phyloP scores from a whole-genome alignment of 2,888 invertebrate genomes.

The Catocala sponsa region DNA sequence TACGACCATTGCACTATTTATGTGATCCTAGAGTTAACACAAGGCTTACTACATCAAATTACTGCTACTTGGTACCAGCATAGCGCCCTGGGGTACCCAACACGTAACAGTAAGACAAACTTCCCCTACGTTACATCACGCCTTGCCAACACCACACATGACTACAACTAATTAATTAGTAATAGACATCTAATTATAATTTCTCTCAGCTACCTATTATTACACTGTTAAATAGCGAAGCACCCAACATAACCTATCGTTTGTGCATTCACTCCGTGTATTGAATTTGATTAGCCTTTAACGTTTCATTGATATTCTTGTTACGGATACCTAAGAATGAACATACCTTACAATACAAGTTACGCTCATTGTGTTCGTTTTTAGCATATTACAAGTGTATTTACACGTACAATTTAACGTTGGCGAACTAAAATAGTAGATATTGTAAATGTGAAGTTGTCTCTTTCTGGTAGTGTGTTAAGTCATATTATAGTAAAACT shows the following conservation, averaged over 20 bases:
- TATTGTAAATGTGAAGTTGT: no score
- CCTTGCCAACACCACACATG: slow-evolving; percentile 9
- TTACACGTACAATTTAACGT: background rate
- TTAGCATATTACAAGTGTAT: slow-evolving; percentile 14
- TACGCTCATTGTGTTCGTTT: slow-evolving; percentile 23
- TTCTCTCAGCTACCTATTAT: slow-evolving; percentile 52
- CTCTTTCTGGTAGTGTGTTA: no score
- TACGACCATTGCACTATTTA: no score
- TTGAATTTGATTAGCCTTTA: slow-evolving; percentile 64
- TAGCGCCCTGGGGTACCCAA: background rate
- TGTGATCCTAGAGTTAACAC: no score
- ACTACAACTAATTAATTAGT: slow-evolving; percentile 21
- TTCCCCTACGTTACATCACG: background rate
- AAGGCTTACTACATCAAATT: background rate
- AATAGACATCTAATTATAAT: slow-evolving; percentile 53
- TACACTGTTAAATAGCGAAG: slow-evolving; percentile 53
- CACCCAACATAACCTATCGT: slow-evolving; percentile 41
- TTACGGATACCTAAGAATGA: slow-evolving; percentile 52
- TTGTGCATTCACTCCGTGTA: slow-evolving; percentile 63
- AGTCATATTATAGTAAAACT: no score
- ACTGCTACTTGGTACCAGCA: background rate
- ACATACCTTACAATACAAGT: slow-evolving; percentile 32
- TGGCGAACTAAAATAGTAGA: no score
- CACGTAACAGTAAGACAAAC: background rate
- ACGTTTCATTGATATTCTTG: slow-evolving; percentile 66